Percentiles rank a stretch among this genome's conserved stretches.
Conservation (phyloP, 1,140 invertebrate genomes). For the Homalodisca vitripennis region DNA sequence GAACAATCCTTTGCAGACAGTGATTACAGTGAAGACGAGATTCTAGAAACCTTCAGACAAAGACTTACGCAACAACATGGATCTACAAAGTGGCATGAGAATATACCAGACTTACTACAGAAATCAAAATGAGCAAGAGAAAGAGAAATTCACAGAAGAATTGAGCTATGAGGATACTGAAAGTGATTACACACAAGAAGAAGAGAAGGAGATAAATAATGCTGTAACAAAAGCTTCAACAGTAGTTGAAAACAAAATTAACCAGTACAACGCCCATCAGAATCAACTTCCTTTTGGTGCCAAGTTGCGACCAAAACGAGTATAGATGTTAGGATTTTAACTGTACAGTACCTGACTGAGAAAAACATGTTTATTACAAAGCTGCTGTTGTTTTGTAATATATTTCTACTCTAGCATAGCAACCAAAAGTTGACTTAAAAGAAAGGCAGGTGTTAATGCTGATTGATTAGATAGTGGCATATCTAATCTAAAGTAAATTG, state of each 20-base stretch:
- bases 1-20: not conserved
- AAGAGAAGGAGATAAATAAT: not conserved
- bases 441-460: too few species aligned
- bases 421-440: too few species aligned
- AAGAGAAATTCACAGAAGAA: conserved; percentile 8
- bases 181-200: conserved; percentile 18
- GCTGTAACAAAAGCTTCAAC: not conserved
- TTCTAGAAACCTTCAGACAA: not conserved
- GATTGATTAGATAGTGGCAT: too few species aligned
- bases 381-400: too few species aligned
- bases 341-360: not conserved
- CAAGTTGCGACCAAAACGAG: conserved; percentile 24
- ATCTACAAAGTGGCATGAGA: not conserved
- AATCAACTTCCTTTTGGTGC: conserved; percentile 25
- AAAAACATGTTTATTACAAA: too few species aligned
- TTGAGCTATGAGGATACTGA: conserved; percentile 22
- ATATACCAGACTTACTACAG: not conserved
- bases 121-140: not conserved
- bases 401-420: too few species aligned
- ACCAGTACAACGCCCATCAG: not conserved
- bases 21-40: conserved; percentile 23
- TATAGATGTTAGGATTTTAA: not conserved
- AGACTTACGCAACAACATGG: not conserved
- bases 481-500: too few species aligned
- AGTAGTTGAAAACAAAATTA: not conserved